These are phyloP conservation scores for Hypsibius dujardini DNA, from an alignment of 1,140 invertebrate genomes.

Conservation along the genomic window DNA sequence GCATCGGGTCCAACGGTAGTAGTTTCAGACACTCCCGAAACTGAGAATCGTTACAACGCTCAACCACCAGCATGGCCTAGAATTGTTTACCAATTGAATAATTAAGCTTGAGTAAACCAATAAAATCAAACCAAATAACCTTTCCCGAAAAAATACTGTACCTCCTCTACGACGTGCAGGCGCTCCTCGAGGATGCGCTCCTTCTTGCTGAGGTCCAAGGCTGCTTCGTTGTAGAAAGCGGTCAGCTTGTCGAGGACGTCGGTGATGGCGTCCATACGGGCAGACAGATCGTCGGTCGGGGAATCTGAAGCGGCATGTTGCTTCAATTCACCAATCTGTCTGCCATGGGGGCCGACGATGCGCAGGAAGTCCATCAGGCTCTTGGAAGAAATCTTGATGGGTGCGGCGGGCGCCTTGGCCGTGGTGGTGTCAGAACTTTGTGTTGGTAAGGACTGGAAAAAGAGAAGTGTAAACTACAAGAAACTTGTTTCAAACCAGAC, in stretches of 20 bases:
- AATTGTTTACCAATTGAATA: too few relatives aligned
- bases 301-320: neutral
- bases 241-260: neutral
- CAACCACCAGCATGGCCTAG: neutral
- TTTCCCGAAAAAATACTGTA: too few relatives aligned
- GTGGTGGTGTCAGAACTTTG: neutral
- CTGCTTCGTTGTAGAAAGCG: neutral
- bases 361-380: neutral
- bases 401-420: neutral
- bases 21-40: neutral
- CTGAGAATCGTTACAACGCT: neutral
- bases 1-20: neutral
- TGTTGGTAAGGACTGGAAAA: neutral
- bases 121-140: too few relatives aligned
- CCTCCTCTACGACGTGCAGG: slow-evolving; percentile 7
- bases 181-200: neutral
- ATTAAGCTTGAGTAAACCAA: too few relatives aligned
- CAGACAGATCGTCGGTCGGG: neutral
- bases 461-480: neutral
- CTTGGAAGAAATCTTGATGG: neutral
- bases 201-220: neutral
- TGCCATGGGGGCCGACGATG: neutral
- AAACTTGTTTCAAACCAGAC: neutral
- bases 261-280: neutral
- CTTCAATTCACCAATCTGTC: neutral